Base-by-base conservation (phyloP, 2,113 vertebrate species). In the Paracanthobrama guichenoti region DNA sequence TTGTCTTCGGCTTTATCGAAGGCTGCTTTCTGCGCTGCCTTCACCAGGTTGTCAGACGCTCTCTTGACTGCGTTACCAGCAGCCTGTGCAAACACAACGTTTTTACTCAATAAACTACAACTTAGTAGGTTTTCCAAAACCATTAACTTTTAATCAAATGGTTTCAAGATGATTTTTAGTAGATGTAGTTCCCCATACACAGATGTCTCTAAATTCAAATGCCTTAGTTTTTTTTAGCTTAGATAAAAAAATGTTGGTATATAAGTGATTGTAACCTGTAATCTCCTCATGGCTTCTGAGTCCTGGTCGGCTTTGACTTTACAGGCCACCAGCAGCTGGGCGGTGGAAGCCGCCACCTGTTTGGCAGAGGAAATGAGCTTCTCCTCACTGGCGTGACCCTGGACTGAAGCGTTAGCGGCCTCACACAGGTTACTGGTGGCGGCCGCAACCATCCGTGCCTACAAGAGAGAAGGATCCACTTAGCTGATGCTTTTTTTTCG, bases 301-400 rank as follows among this genome's bases (percentile, higher is more conserved):
- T 98, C 96, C 82, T 98, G 96, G 89, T 98, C 95, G 0, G 98
- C 98, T 89, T 98, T 99, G 89, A 99, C 98, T 90, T 99, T 99
- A 91, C 98, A 99, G 87, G 98, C 98, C 89, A 99, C 98, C 64
- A 99, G 95, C 86, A 99, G 90, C 91, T 99, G 98, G 28, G 98
- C 98, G 0, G 98, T 99, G 85, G 98, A 99, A 26, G 98, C 98
- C 0, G 98, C 98, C 3, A 99, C 98, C 92, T 99, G 98, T 90
- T 99, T 99, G 88, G 98, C 98, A 0, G 98, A 99, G 8, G 95
- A 99, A 94, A 99, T 99, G 88, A 99, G 96, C 88, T 99, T 99
- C 94, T 99, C 98, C 87, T 99, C 98, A 0, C 97, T 99, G 91
- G 98, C 98, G 0, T 99, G 98, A 76, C 98, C 98, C 92, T 98